Evolutionary conservation across 2,113 vertebrate species (phyloP).

Genomic region (Elgaria multicarinata): DNA sequence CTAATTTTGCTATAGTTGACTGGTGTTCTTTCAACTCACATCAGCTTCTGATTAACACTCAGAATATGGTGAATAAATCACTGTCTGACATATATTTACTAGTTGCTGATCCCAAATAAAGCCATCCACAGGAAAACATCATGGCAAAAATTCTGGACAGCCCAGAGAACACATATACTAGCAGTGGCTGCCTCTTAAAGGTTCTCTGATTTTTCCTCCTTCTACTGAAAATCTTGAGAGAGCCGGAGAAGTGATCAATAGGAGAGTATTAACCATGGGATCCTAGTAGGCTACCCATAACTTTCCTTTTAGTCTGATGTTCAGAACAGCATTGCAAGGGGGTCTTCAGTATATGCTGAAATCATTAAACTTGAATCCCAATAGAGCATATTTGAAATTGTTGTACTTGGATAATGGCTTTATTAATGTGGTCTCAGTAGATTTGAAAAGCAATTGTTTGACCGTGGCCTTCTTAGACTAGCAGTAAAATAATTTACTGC

Average conservation of each 20-base stretch:
- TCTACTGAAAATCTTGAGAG: constrained; percentile 14
- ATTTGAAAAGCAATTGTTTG: constrained; percentile 81
- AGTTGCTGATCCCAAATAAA: background rate
- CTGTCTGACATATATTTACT: background rate
- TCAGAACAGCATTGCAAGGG: constrained; percentile 68
- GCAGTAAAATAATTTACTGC: constrained; percentile 80
- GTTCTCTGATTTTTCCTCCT: background rate
- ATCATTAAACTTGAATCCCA: constrained; percentile 77
- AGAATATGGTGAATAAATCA: background rate
- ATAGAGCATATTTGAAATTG: constrained; percentile 76
- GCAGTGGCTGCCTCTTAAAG: background rate
- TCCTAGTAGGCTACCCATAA: constrained; percentile 53
- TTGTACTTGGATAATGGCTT: constrained; percentile 82
- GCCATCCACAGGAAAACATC: background rate
- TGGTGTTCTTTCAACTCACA: background rate
- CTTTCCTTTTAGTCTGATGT: constrained; percentile 64
- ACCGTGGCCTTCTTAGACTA: constrained; percentile 79
- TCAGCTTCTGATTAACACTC: background rate
- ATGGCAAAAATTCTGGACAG: background rate
- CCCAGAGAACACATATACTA: background rate
- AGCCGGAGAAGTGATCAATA: constrained; percentile 47
- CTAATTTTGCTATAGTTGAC: background rate
- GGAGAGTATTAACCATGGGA: constrained; percentile 53
- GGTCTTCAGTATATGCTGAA: constrained; percentile 69
- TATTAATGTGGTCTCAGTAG: constrained; percentile 81